Evolutionary conservation across 2,888 invertebrate species (phyloP), one percentile per base, ranked within the genome.

Genomic region (Trichogramma evanescens): DNA sequence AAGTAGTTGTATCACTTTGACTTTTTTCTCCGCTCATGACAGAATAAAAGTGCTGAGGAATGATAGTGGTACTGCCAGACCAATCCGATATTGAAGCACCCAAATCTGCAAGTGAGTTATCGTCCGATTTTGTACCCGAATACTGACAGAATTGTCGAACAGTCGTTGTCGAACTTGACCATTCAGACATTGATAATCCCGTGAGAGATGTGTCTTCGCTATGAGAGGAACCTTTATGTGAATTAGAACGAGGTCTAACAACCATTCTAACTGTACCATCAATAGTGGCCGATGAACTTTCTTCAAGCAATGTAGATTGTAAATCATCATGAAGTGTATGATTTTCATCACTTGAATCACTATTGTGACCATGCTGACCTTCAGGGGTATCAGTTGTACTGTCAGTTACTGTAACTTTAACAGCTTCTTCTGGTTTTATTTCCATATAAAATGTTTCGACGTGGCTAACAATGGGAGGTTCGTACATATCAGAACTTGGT

Each of bases 111-210:
- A 88, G 75, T 0, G 86, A 86, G 55, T 91, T 91, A 70, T 91
- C 91, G 69, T 91, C 91, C 66, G 90, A 90, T 72, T 90, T 90
- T 1, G 88, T 87, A 4, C 86, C 87, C 3, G 88, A 87, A 68
- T 87, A 77, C 49, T 77, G 78, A 40, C 77, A 77, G 59, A 76
- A 91, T 72, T 91, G 88, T 1, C 88, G 85, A 1, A 91, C 91
- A 0, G 91, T 91, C 67, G 89, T 91, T 0, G 91, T 91, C 56
- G 91, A 91, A 45, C 91, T 91, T 0, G 91, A 91, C 91, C 91
- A 92, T 71, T 93, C 92, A 3, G 91, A 91, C 70, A 91, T 87
- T 71, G 91, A 91, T 42, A 92, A 79, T 13, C 91, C 91, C 26
- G 26, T 26, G 74, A 91, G 87, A 0, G 92, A 92, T 0, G 92